Evolutionary conservation across 2,888 invertebrate genomes (phyloP), one percentile per base, ranked within the genome.

Genomic region (Brenthis ino): DNA sequence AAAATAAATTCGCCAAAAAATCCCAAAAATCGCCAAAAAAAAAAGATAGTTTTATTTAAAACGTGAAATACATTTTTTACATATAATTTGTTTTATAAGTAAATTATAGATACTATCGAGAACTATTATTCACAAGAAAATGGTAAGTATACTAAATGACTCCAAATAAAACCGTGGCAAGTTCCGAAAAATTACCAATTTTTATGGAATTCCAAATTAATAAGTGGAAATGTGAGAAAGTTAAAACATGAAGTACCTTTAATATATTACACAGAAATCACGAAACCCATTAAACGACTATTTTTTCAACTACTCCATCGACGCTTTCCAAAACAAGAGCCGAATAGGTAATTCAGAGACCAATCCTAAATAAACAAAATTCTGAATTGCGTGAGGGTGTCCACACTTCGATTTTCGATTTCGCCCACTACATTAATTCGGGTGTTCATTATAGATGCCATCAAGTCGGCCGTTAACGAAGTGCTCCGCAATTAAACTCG

Each of bases 361-460:
- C 86, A 84, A 89, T 91, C 92, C 93, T 92, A 92, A 92, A 82
- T 82, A 90, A 92, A 91, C 89, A 88, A 78, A 68, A 82, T 82
- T 83, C 77, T 79, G 82, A 81, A 85, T 84, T 81, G 82, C 75
- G 77, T 77, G 69, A 80, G 85, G 80, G 85, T 81, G 85, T 85
- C 84, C 86, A 84, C 87, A 85, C 87, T 91, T 89, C 88, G 88
- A 88, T 89, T 85, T 89, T 88, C 90, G 86, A 91, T 91, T 88
- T 88, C 85, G 73, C 87, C 91, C 91, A 93, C 92, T 93, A 93
- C 93, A 93, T 93, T 93, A 93, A 93, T 87, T 92, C 93, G 85
- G 82, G 88, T 85, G 91, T 93, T 93, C 93, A 93, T 93, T 93
- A 93, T 92, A 92, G 93, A 93, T 92, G 92, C 93, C 90, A 93